phyloP scores from a whole-genome alignment of 2,797 vertebrate species.

The Tinamus major region DNA sequence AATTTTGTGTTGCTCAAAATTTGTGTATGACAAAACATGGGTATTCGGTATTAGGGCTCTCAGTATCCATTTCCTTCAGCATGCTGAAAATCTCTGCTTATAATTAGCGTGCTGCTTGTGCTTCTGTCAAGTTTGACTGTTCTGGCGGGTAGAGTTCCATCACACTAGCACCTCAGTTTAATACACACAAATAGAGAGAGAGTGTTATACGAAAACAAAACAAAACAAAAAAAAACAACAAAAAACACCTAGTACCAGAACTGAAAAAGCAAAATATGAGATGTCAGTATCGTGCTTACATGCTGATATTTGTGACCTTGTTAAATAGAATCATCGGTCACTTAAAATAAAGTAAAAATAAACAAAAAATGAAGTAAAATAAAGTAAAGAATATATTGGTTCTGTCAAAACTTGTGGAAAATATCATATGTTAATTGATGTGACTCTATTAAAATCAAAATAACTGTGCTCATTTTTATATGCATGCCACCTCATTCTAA shows the following conservation, averaged over 20 bases:
- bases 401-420: neutral
- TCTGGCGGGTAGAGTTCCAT: neutral
- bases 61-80: neutral
- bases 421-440: neutral
- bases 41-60: neutral
- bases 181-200: neutral
- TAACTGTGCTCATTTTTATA: neutral
- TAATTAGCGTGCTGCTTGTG: neutral
- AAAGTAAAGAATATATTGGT: neutral
- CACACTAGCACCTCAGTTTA: neutral
- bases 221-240: no score
- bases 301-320: neutral
- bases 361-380: no score
- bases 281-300: neutral
- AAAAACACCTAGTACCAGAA: neutral
- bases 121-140: neutral
- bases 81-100: neutral
- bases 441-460: neutral
- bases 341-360: no score
- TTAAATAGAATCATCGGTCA: neutral
- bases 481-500: neutral
- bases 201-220: neutral
- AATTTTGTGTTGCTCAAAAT: neutral
- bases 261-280: neutral
- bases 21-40: neutral